A percentile compares a stretch with the other conserved stretches of the same genome.
Conservation (phyloP, 2,113 vertebrate genomes). For the Channa maculata region DNA sequence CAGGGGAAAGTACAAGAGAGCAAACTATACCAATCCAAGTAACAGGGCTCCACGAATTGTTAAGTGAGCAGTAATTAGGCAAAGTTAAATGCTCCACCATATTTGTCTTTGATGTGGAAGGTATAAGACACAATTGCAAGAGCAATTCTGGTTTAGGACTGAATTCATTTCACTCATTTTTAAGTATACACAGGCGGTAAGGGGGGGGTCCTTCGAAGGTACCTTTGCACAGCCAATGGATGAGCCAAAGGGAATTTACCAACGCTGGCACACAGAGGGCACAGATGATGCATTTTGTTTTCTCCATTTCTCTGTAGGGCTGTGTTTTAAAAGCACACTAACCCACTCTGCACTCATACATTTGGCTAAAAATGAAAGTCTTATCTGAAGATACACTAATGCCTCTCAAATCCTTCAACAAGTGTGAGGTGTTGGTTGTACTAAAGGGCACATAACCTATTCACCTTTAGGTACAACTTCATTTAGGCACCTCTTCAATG, state of each 20-base stretch:
- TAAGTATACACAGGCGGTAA: conserved; percentile 5
- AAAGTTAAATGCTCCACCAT: not conserved
- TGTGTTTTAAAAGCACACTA: not conserved
- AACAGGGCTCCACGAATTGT: conserved; percentile 15
- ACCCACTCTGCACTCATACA: not conserved
- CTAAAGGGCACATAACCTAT: not conserved
- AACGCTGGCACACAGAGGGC: conserved; percentile 11
- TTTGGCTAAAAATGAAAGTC: not conserved
- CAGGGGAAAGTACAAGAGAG: not conserved
- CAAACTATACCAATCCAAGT: conserved; percentile 4
- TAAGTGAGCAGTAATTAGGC: not conserved
- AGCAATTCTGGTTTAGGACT: not conserved
- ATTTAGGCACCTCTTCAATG: conserved; percentile 15
- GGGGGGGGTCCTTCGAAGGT: not conserved
- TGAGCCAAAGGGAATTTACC: conserved; percentile 31
- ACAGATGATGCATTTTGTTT: conserved; percentile 15
- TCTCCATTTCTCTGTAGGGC: conserved; percentile 1
- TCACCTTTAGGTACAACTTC: conserved; percentile 14
- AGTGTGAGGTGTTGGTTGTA: conserved; percentile 1
- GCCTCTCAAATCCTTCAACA: no score
- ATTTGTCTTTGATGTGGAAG: not conserved
- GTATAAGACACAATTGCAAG: not conserved
- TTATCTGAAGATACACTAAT: conserved; percentile 1
- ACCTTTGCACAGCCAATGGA: conserved; percentile 7
- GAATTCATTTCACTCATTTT: not conserved